These are phyloP conservation scores for Diplosoma virens DNA, from an alignment of 23 tunicate species.

Conservation along the genomic window DNA sequence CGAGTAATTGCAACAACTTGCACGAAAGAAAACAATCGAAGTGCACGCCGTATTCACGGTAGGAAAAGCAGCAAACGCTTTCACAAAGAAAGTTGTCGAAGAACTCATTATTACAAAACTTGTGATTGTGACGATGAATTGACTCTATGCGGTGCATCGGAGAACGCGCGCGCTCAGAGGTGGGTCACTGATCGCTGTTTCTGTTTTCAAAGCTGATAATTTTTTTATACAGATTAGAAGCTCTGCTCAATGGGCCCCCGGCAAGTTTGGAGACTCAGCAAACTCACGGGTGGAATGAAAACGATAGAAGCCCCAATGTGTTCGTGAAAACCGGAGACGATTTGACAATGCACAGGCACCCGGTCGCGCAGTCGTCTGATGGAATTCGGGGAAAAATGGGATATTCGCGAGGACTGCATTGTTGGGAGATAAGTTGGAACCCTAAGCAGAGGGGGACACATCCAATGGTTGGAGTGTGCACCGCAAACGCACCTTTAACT, in stretches of 20 bases:
- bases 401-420: slow-evolving; percentile 83
- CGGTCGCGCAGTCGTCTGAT: slow-evolving; percentile 98
- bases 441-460: slow-evolving; percentile 97
- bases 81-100: slow-evolving; percentile 32
- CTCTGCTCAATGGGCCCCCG: slow-evolving; percentile 77
- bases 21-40: slow-evolving; percentile 3
- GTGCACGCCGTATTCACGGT: slow-evolving; percentile 36
- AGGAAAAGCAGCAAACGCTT: slow-evolving; percentile 54
- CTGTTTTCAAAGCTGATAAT: no score
- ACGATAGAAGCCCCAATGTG: slow-evolving; percentile 84
- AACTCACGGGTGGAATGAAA: slow-evolving; percentile 80
- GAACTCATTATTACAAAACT: no score
- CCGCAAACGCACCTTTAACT: slow-evolving; percentile 81
- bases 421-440: slow-evolving; percentile 97
- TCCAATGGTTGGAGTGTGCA: slow-evolving; percentile 95
- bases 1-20: slow-evolving; percentile 38
- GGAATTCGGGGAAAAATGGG: slow-evolving; percentile 88
- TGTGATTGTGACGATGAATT: no score
- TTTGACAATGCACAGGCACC: slow-evolving; percentile 86
- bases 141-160: no score
- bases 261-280: slow-evolving; percentile 45
- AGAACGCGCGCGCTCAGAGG: no score
- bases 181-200: no score
- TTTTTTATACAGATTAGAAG: slow-evolving; percentile 59
- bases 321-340: slow-evolving; percentile 89